Evolutionary conservation across 2,888 invertebrate species (phyloP).

Genomic region (Euproctis similis): DNA sequence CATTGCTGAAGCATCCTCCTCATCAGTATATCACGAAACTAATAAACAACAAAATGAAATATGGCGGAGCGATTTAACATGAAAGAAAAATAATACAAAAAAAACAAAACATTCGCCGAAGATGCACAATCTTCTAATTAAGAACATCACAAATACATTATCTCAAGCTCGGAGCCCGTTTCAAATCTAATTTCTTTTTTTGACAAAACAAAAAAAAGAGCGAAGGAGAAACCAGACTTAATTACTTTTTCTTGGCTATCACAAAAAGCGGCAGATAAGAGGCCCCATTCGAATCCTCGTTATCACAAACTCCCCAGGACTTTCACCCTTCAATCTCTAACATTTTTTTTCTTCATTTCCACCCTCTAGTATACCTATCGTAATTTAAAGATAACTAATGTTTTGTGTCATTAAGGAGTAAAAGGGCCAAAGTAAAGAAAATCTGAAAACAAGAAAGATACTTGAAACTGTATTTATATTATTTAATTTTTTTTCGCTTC

Average conservation of each 20-base stretch:
- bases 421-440: too few species aligned
- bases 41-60: slow-evolving; percentile 19
- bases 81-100: slow-evolving; percentile 16
- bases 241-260: slow-evolving; percentile 66
- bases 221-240: slow-evolving; percentile 48
- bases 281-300: slow-evolving; percentile 58
- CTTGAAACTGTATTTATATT: too few species aligned
- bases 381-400: slow-evolving; percentile 73
- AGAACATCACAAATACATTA: slow-evolving; percentile 63
- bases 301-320: slow-evolving; percentile 56
- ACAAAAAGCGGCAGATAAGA: slow-evolving; percentile 61
- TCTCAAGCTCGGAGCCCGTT: slow-evolving; percentile 35
- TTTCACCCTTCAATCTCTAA: slow-evolving; percentile 54
- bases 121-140: slow-evolving; percentile 50
- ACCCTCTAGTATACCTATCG: slow-evolving; percentile 55
- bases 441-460: too few species aligned
- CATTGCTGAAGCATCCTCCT: neutral
- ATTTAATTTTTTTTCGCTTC: too few species aligned
- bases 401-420: slow-evolving; percentile 56
- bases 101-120: slow-evolving; percentile 25
- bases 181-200: slow-evolving; percentile 60
- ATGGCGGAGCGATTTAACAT: slow-evolving; percentile 18
- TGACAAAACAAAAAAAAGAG: slow-evolving; percentile 48
- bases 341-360: slow-evolving; percentile 42
- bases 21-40: slow-evolving; percentile 20